phyloP scores from a whole-genome alignment of 2,797 vertebrate genomes.

The Salarias fasciatus region DNA sequence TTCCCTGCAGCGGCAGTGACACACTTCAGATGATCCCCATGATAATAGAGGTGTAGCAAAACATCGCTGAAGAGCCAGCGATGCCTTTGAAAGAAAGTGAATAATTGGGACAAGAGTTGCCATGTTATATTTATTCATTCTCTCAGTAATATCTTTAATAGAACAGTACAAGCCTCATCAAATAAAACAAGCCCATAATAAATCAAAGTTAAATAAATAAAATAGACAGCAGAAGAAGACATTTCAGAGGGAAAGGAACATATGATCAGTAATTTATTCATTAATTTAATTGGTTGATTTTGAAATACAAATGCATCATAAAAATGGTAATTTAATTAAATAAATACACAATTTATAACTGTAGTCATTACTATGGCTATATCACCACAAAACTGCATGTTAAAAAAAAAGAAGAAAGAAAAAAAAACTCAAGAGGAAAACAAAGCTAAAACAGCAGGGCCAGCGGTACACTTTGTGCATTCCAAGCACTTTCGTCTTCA shows the following conservation, averaged over 20 bases:
- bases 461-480: constrained; percentile 57
- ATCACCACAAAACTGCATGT: constrained; percentile 35
- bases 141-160: constrained; percentile 64
- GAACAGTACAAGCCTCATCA: constrained; percentile 73
- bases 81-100: constrained; percentile 36
- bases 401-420: constrained; percentile 18
- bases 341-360: constrained; percentile 33
- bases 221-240: constrained; percentile 18
- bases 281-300: constrained; percentile 16
- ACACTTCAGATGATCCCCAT: constrained; percentile 16
- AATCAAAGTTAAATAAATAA: constrained; percentile 48
- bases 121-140: constrained; percentile 74
- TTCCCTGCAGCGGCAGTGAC: constrained; percentile 2
- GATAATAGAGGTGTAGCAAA: constrained; percentile 30
- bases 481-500: constrained; percentile 55
- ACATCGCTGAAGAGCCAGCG: constrained; percentile 3
- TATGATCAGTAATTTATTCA: not conserved
- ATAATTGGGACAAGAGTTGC: constrained; percentile 38
- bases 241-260: constrained; percentile 27
- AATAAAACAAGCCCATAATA: constrained; percentile 45
- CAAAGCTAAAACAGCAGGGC: constrained; percentile 45
- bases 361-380: constrained; percentile 22
- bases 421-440: constrained; percentile 5
- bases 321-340: constrained; percentile 47
- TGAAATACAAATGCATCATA: constrained; percentile 60